phyloP scores from a whole-genome alignment of 2,797 vertebrate species.

The Urocyon cinereoargenteus region DNA sequence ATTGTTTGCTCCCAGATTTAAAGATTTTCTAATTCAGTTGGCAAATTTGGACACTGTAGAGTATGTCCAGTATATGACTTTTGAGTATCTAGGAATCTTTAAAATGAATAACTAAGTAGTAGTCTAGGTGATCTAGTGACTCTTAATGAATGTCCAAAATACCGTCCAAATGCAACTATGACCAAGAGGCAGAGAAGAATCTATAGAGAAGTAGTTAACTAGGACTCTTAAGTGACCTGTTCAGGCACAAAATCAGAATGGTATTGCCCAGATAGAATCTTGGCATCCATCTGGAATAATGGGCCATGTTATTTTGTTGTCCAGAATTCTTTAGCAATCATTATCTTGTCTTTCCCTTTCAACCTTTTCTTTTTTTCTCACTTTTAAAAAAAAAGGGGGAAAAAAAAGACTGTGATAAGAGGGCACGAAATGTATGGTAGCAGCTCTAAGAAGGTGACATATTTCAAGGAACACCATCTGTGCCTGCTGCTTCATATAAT shows the following conservation, averaged over 20 bases:
- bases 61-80: slow-evolving; percentile 1
- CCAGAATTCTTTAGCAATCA: slow-evolving; percentile 33
- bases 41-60: slow-evolving; percentile 16
- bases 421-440: background rate
- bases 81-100: slow-evolving; percentile 52
- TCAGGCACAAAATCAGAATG: background rate
- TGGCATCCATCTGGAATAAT: background rate
- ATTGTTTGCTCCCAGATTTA: background rate
- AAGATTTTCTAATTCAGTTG: slow-evolving; percentile 52
- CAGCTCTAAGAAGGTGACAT: background rate
- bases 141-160: slow-evolving; percentile 36
- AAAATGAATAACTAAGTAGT: background rate
- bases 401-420: background rate
- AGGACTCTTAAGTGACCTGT: background rate
- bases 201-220: slow-evolving; percentile 23
- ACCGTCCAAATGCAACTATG: background rate
- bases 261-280: background rate
- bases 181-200: slow-evolving; percentile 12
- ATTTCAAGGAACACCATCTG: slow-evolving; percentile 28
- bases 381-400: background rate
- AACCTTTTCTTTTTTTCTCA: background rate
- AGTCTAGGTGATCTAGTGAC: slow-evolving; percentile 7
- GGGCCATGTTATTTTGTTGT: slow-evolving; percentile 37
- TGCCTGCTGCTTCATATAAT: slow-evolving; percentile 8
- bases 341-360: slow-evolving; percentile 45